Evolutionary conservation across 2,888 invertebrate genomes (phyloP).

Genomic region (Mesorhabditis spiculigera): DNA sequence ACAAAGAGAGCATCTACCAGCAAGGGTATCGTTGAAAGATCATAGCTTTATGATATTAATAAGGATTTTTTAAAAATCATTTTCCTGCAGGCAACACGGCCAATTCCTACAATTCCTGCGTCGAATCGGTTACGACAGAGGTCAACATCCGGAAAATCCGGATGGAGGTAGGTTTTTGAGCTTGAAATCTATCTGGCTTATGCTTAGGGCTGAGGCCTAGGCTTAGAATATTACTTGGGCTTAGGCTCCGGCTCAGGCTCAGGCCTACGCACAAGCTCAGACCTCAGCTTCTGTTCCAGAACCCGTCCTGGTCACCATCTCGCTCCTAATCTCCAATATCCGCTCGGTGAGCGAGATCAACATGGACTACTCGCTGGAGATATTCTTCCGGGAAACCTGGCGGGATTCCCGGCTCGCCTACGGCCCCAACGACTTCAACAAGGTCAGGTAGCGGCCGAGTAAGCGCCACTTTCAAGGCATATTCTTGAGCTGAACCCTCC

Average conservation of each 20-base stretch:
- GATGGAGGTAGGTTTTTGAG: no score
- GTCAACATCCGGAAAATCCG: slow-evolving; percentile 45
- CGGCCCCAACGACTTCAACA: slow-evolving; percentile 45
- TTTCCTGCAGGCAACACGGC: slow-evolving; percentile 52
- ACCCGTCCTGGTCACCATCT: slow-evolving; percentile 49
- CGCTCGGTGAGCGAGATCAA: slow-evolving; percentile 57
- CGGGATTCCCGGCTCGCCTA: slow-evolving; percentile 48
- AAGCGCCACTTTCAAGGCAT: background rate
- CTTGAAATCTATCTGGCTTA: no score
- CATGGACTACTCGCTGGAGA: slow-evolving; percentile 57
- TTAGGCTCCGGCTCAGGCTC: no score
- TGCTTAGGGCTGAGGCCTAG: no score
- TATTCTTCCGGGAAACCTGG: slow-evolving; percentile 58
- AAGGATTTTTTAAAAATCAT: no score
- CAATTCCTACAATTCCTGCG: slow-evolving; percentile 55
- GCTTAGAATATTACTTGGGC: no score
- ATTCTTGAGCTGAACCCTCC: no score
- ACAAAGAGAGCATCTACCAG: slow-evolving; percentile 40
- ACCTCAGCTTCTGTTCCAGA: slow-evolving; percentile 15
- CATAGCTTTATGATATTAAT: no score
- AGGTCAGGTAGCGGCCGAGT: slow-evolving; percentile 34
- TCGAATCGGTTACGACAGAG: slow-evolving; percentile 52
- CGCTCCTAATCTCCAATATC: slow-evolving; percentile 54
- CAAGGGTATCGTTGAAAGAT: no score
- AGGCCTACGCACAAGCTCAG: no score